Evolutionary conservation across 1,140 invertebrate species (phyloP), one percentile per base, ranked within the genome.

Genomic region (Anastrepha obliqua): DNA sequence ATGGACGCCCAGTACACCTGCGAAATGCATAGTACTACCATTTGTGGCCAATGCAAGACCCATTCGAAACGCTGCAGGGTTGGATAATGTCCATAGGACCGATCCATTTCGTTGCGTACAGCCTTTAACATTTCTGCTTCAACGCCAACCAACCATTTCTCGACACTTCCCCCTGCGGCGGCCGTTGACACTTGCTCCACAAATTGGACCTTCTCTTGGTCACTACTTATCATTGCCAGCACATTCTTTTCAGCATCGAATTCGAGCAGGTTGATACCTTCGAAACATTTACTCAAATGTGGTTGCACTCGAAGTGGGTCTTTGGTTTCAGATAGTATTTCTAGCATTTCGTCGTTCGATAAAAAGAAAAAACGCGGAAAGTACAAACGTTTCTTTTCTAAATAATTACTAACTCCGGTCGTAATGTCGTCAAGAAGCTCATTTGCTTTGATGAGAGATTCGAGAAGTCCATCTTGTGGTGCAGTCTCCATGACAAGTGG

Each of bases 361-460:
- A 99, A 94, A 91, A 99, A 99, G 94, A 98, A 99, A 92, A 99
- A 98, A 91, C 98, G 94, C 2, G 98, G 96, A 92, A 99, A 99
- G 91, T 95, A 98, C 2, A 98, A 93, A 87, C 98, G 95, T 93
- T 99, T 99, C 91, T 97, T 98, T 93, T 99, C 98, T 74, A 99
- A 94, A 93, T 99, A 99, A 89, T 96, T 96, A 90, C 97, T 96
- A 15, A 99, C 96, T 20, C 98, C 98, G 87, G 96, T 96, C 88
- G 98, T 97, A 42, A 98, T 96, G 93, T 95, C 95, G 88, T 98
- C 98, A 74, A 99, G 94, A 58, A 97, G 93, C 88, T 95, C 95
- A 86, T 96, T 96, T 42, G 96, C 96, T 74, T 96, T 95, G 91
- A 95, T 94, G 91, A 98, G 95, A 47, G 95, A 95, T 93, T 98